These are phyloP conservation scores for Lacerta agilis DNA, from an alignment of 2,797 vertebrate species.

Conservation along the genomic window DNA sequence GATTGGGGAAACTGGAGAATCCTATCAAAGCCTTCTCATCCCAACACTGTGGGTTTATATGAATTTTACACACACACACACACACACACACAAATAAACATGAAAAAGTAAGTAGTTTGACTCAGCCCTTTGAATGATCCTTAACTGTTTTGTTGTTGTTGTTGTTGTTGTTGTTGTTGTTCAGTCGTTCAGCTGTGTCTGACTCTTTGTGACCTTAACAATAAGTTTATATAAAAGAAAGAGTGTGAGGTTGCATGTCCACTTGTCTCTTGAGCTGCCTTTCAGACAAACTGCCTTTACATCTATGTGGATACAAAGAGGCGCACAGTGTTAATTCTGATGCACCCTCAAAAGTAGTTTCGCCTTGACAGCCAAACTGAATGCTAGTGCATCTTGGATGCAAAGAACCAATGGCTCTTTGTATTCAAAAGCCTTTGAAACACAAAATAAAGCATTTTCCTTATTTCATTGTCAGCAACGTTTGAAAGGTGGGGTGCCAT, in stretches of 20 bases:
- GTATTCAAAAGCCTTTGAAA: constrained; percentile 46
- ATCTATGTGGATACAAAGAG: rapidly evolving
- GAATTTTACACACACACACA: no score
- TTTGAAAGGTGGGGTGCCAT: constrained; percentile 12
- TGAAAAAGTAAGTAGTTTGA: no score
- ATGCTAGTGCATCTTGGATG: not conserved
- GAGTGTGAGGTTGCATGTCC: not conserved
- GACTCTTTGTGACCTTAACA: no score
- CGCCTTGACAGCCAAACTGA: not conserved
- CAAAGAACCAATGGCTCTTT: constrained; percentile 54
- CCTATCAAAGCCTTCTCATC: no score
- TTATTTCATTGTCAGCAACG: constrained; percentile 42
- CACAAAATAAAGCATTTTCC: constrained; percentile 57
- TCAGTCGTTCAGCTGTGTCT: no score
- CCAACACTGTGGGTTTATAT: no score
- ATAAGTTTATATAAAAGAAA: not conserved
- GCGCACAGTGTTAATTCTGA: rapidly evolving
- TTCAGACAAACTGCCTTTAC: not conserved
- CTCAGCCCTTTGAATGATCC: no score
- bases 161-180: no score
- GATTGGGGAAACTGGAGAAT: no score
- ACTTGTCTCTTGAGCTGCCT: not conserved
- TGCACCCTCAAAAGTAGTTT: not conserved
- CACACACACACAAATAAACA: no score
- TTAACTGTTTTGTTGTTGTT: no score